phyloP scores from a whole-genome alignment of 2,113 vertebrate genomes.

The Poicephalus gulielmi region DNA sequence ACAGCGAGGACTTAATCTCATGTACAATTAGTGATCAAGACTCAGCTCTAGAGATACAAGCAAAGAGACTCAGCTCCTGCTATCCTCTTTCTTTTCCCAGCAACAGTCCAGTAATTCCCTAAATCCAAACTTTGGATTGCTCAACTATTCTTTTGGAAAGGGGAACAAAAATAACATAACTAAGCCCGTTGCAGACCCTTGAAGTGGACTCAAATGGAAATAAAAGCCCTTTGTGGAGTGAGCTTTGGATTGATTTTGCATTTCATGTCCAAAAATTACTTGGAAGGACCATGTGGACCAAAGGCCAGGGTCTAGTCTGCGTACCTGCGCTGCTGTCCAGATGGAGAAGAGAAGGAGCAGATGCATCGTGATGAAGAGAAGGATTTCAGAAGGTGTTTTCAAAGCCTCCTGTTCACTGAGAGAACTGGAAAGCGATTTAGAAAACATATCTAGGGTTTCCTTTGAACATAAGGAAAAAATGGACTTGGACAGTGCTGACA shows the following conservation, averaged over 20 bases:
- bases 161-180: conserved; percentile 51
- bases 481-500: conserved; percentile 1
- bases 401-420: conserved; percentile 29
- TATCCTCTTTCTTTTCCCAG: neutral
- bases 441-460: conserved; percentile 52
- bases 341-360: conserved; percentile 52
- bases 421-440: conserved; percentile 24
- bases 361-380: neutral
- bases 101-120: neutral
- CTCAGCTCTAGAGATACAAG: neutral
- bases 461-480: conserved; percentile 54
- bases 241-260: conserved; percentile 65
- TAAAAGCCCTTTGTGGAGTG: conserved; percentile 69
- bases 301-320: conserved; percentile 11
- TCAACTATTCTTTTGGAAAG: conserved; percentile 28
- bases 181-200: conserved; percentile 59
- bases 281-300: conserved; percentile 51
- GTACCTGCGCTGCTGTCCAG: conserved; percentile 25
- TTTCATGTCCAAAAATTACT: conserved; percentile 63
- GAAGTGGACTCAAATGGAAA: conserved; percentile 77
- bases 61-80: neutral
- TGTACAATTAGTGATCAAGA: neutral
- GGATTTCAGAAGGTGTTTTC: conserved; percentile 26
- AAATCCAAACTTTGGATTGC: conserved; percentile 28
- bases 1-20: neutral